Evolutionary conservation across 37 sponge, comb jelly and placozoan species (phyloP).

Genomic region (Aplysina aerophoba): DNA sequence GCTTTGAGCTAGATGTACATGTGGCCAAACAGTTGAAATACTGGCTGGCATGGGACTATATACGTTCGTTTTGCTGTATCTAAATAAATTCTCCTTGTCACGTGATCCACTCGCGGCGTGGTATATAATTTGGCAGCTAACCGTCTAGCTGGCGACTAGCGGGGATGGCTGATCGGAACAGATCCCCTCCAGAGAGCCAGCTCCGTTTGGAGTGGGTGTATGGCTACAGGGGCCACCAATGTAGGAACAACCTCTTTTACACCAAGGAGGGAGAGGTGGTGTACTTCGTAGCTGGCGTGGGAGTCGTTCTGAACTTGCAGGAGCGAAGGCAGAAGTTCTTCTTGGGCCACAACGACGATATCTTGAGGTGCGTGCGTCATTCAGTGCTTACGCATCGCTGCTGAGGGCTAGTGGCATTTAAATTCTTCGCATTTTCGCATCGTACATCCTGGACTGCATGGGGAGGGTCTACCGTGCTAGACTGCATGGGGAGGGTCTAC

Average conservation of each 20-base stretch:
- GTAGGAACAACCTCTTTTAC: conserved; percentile 93
- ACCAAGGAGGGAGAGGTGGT: conserved; percentile 81
- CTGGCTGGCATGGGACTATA: too few species aligned
- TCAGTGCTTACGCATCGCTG: too few species aligned
- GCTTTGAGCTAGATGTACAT: background rate
- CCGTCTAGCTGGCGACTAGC: too few species aligned
- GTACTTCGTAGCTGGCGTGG: conserved; percentile 97
- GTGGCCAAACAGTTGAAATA: too few species aligned
- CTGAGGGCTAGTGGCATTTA: too few species aligned
- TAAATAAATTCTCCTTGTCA: too few species aligned
- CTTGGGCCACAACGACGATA: conserved; percentile 93
- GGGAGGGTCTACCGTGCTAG: background rate
- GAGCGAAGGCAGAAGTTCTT: conserved; percentile 80
- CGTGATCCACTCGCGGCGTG: too few species aligned
- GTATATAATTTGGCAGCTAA: too few species aligned
- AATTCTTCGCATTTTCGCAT: background rate
- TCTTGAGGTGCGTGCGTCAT: conserved; percentile 72
- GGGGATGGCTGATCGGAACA: conserved; percentile 62
- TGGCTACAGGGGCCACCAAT: conserved; percentile 96
- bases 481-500: too few species aligned
- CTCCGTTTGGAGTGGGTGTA: conserved; percentile 97
- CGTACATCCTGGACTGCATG: background rate
- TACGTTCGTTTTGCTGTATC: too few species aligned
- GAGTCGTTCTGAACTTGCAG: conserved; percentile 75
- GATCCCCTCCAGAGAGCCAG: conserved; percentile 76